Conservation (phyloP, 1,140 invertebrate species). For the Neoseiulus cucumeris region DNA sequence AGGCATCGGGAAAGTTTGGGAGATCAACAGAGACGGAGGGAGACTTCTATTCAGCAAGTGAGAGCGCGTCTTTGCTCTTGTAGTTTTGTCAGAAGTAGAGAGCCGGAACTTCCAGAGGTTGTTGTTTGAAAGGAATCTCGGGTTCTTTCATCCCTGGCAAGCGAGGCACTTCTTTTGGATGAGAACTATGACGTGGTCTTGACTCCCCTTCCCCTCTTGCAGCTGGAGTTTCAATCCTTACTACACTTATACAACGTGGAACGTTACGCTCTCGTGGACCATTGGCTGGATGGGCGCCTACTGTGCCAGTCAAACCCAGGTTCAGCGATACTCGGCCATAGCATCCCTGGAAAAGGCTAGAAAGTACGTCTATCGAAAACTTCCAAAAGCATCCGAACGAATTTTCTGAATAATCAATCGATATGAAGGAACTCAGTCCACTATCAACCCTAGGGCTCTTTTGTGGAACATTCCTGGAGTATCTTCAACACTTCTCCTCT, state of each 20-base stretch:
- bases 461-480: constrained; percentile 20
- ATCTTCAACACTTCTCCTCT: constrained; percentile 16
- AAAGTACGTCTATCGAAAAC: not conserved
- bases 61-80: constrained; percentile 21
- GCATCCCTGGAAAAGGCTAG: constrained; percentile 13
- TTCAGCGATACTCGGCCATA: constrained; percentile 17
- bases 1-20: constrained; percentile 44
- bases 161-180: not conserved
- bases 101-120: not conserved
- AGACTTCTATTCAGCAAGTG: constrained; percentile 59
- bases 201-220: not conserved
- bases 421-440: not conserved
- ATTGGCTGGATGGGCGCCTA: constrained; percentile 15
- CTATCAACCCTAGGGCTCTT: constrained; percentile 6
- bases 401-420: not conserved
- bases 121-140: not conserved
- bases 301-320: constrained; percentile 16
- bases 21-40: constrained; percentile 37
- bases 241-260: constrained; percentile 16
- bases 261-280: constrained; percentile 7
- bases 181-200: not conserved
- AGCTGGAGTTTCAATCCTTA: constrained; percentile 14
- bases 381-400: not conserved
- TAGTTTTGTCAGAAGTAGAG: not conserved
- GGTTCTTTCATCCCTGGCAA: not conserved